Evolutionary conservation across 2,113 vertebrate genomes (phyloP).

Genomic region (Cololabis saira): DNA sequence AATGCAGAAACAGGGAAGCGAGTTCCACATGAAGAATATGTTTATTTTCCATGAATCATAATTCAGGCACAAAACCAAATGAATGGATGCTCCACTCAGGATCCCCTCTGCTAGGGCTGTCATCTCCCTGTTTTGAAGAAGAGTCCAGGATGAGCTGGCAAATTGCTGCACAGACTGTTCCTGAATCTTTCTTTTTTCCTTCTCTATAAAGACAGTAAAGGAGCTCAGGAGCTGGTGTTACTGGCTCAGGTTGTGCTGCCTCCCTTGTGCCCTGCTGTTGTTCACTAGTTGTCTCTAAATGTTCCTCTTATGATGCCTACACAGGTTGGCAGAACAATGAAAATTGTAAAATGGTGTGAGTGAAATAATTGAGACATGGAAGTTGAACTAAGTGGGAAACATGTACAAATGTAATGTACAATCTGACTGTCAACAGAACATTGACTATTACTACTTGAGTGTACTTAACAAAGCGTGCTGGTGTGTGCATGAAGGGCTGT

Average conservation of each 20-base stretch:
- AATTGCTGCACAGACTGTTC: slow-evolving; percentile 8
- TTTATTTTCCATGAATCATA: slow-evolving; percentile 73
- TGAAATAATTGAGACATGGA: too few relatives aligned
- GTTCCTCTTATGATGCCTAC: slow-evolving; percentile 26
- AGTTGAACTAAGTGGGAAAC: too few relatives aligned
- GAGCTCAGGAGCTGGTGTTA: slow-evolving; percentile 23
- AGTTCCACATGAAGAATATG: slow-evolving; percentile 55
- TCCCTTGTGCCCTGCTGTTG: slow-evolving; percentile 15
- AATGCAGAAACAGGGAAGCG: slow-evolving; percentile 16
- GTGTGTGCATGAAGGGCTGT: too few relatives aligned
- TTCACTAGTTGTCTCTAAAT: slow-evolving; percentile 17
- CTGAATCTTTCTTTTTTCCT: slow-evolving; percentile 10
- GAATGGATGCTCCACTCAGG: slow-evolving; percentile 36
- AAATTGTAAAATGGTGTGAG: background rate
- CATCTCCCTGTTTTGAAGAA: slow-evolving; percentile 36
- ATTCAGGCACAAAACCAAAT: slow-evolving; percentile 65
- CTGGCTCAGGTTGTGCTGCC: slow-evolving; percentile 2
- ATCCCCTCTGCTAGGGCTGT: slow-evolving; percentile 32
- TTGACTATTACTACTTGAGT: slow-evolving; percentile 43
- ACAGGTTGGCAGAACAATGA: background rate
- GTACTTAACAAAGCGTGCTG: too few relatives aligned
- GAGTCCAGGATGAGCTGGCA: slow-evolving; percentile 18
- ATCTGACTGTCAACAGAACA: too few relatives aligned
- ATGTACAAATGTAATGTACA: too few relatives aligned
- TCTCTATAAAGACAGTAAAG: slow-evolving; percentile 21